Evolutionary conservation across 2,888 invertebrate species (phyloP).

Genomic region (Chloroclystis v-ata): DNA sequence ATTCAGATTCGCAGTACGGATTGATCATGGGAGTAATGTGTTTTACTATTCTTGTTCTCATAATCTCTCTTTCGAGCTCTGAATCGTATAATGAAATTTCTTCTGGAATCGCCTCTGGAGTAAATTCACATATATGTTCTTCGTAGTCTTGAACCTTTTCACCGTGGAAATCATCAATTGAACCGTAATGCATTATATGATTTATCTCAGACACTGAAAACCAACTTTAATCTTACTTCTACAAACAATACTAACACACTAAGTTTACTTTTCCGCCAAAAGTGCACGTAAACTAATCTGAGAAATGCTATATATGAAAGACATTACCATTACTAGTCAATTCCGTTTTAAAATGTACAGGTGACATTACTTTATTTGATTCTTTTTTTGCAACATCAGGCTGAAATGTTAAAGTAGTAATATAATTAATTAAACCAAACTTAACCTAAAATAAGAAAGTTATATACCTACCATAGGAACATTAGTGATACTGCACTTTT

Average conservation of each 20-base stretch:
- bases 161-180: no score
- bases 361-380: constrained; percentile 5
- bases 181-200: no score
- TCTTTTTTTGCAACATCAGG: constrained; percentile 25
- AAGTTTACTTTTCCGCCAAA: no score
- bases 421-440: not conserved
- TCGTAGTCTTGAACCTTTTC: constrained; percentile 27
- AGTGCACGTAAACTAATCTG: no score
- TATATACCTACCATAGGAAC: constrained; percentile 33
- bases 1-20: constrained; percentile 40
- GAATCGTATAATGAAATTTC: constrained; percentile 26
- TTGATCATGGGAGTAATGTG: constrained; percentile 57
- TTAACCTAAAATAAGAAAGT: not conserved
- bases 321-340: no score
- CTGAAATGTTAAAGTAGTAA: constrained; percentile 23
- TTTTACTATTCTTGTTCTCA: constrained; percentile 40
- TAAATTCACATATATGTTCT: constrained; percentile 19
- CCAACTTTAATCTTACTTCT: no score
- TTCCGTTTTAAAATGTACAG: not conserved
- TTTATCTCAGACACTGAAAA: not conserved
- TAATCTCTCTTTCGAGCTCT: constrained; percentile 28
- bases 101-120: constrained; percentile 8
- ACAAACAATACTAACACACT: no score
- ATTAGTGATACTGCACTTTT: constrained; percentile 45
- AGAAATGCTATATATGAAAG: no score